A percentile compares a stretch with the other conserved stretches of the same genome.
phyloP scores from a whole-genome alignment of 2,888 invertebrate genomes.

The Sarcophaga variegata region DNA sequence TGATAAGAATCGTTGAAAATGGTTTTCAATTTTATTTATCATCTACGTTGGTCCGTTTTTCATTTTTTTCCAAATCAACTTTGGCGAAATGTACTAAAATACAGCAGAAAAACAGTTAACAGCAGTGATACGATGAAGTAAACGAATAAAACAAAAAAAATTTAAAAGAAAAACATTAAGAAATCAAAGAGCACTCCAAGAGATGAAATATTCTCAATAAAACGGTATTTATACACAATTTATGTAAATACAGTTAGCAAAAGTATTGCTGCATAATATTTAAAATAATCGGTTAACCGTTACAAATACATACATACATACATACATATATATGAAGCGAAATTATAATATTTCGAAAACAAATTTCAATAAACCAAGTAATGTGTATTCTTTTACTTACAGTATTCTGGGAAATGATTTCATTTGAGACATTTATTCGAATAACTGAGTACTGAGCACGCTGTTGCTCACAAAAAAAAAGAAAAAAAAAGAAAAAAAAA shows the following conservation, averaged over 20 bases:
- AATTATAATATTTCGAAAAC: no score
- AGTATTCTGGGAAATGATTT: neutral
- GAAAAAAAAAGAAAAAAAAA: neutral
- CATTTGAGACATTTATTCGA: neutral
- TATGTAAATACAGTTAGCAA: neutral
- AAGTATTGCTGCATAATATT: neutral
- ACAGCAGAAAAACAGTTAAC: constrained; percentile 53
- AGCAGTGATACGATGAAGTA: neutral
- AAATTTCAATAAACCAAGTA: no score
- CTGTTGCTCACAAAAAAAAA: neutral
- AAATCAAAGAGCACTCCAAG: constrained; percentile 56
- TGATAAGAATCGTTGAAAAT: constrained; percentile 69
- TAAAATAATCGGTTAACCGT: constrained; percentile 29
- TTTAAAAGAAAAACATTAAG: constrained; percentile 5
- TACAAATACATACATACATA: no score
- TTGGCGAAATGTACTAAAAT: constrained; percentile 35
- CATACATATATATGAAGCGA: no score
- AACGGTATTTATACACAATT: constrained; percentile 53
- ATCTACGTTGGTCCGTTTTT: constrained; percentile 55
- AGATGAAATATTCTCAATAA: constrained; percentile 59
- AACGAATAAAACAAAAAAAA: neutral
- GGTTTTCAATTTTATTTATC: constrained; percentile 66
- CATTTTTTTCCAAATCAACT: constrained; percentile 29
- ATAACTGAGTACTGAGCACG: neutral
- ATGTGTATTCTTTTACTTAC: no score